Percentiles rank a stretch among this genome's conserved stretches.
Conservation (phyloP, 2,113 vertebrate species). For the Pelecanus crispus region DNA sequence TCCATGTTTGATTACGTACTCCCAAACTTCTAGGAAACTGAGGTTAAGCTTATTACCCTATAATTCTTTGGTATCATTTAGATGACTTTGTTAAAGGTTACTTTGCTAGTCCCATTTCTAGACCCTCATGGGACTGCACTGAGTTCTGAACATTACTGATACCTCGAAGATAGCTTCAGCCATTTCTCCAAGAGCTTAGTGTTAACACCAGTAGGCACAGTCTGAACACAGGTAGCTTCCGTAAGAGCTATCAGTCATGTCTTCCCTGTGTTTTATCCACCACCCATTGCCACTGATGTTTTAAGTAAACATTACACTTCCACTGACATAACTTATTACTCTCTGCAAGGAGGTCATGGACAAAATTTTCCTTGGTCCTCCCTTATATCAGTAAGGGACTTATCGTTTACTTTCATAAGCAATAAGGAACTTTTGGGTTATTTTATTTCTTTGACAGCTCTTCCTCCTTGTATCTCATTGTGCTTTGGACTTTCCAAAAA, state of each 20-base stretch:
- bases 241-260: accelerated
- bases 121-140: background rate
- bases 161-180: background rate
- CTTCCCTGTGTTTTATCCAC: background rate
- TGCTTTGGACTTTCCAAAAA: background rate
- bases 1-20: background rate
- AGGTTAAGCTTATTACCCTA: background rate
- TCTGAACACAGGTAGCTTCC: background rate
- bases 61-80: background rate
- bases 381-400: background rate
- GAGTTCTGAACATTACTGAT: background rate
- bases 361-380: background rate
- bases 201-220: accelerated
- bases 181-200: background rate
- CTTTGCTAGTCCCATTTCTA: background rate
- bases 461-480: background rate
- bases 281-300: accelerated
- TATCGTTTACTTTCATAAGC: background rate
- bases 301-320: background rate
- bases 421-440: background rate
- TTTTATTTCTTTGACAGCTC: background rate
- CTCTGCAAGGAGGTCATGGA: background rate
- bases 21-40: background rate
- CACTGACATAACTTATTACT: background rate
- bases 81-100: no score